Percentiles rank a stretch among this genome's conserved stretches.
These are phyloP conservation scores for Cloeon dipterum DNA, from an alignment of 2,888 invertebrate species.

Conservation along the genomic window DNA sequence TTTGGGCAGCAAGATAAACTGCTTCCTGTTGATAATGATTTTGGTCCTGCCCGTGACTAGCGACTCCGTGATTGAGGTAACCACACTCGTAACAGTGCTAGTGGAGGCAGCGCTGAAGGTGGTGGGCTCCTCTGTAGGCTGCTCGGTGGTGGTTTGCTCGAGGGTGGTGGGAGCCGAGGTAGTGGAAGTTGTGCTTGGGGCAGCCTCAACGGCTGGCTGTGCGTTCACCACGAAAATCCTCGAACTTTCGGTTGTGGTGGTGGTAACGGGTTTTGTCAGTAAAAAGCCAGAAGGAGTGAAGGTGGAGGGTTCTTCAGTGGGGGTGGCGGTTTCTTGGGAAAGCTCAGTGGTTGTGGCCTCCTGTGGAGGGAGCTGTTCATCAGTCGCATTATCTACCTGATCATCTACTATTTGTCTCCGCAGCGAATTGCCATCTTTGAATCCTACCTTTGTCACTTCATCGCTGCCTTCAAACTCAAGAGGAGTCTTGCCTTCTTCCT, in stretches of 20 bases:
- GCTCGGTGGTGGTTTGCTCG: not conserved
- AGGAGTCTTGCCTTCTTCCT: not conserved
- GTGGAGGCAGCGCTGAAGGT: not conserved
- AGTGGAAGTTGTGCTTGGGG: not conserved
- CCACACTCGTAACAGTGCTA: not conserved
- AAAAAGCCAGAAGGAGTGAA: too few relatives aligned
- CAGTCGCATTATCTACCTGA: too few relatives aligned
- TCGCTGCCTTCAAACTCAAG: not conserved
- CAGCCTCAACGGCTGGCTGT: not conserved
- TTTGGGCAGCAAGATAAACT: not conserved
- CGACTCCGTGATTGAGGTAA: not conserved
- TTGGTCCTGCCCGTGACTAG: not conserved
- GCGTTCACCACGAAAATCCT: constrained; percentile 1
- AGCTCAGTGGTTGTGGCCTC: too few relatives aligned
- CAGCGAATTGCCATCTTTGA: not conserved
- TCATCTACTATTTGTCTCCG: not conserved
- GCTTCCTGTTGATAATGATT: not conserved
- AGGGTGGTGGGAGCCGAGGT: not conserved
- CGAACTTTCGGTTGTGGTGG: too few relatives aligned
- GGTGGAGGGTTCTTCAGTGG: too few relatives aligned
- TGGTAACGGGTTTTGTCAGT: too few relatives aligned
- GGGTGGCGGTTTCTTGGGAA: too few relatives aligned
- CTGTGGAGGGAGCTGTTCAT: too few relatives aligned
- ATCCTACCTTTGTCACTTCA: not conserved
- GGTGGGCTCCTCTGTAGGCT: not conserved